Percentiles rank a stretch among this genome's conserved stretches.
Evolutionary conservation across 2,113 vertebrate genomes (phyloP).

Genomic region (Phyllostomus hastatus): DNA sequence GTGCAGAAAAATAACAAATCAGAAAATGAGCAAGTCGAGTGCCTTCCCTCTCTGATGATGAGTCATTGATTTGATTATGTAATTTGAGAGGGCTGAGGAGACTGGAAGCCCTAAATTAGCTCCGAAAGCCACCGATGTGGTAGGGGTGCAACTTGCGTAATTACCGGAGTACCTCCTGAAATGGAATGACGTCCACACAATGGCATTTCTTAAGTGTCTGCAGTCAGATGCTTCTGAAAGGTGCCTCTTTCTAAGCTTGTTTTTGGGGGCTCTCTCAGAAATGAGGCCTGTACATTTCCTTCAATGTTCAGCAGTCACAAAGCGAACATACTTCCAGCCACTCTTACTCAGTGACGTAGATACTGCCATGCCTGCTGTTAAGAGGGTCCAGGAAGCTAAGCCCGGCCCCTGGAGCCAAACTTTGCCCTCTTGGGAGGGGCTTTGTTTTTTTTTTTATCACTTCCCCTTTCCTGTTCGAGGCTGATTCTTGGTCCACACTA

Average conservation of each 20-base stretch:
- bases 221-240: background rate
- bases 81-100: background rate
- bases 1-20: slow-evolving; percentile 2
- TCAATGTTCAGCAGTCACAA: background rate
- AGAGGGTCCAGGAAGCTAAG: background rate
- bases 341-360: background rate
- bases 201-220: background rate
- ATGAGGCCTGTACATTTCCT: background rate
- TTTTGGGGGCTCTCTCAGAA: background rate
- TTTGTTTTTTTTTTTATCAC: background rate
- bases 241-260: background rate
- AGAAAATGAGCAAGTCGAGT: background rate
- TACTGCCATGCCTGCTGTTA: rapidly evolving
- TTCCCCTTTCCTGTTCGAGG: background rate
- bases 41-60: background rate
- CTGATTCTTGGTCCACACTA: background rate
- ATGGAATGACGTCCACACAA: rapidly evolving
- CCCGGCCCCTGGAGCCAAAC: background rate
- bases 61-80: background rate
- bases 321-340: background rate
- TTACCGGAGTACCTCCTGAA: background rate
- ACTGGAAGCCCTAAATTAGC: background rate
- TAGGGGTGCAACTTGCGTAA: background rate
- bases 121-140: background rate
- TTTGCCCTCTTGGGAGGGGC: background rate